Conservation (phyloP, 2,797 vertebrate genomes). For the Graptemys geographica region DNA sequence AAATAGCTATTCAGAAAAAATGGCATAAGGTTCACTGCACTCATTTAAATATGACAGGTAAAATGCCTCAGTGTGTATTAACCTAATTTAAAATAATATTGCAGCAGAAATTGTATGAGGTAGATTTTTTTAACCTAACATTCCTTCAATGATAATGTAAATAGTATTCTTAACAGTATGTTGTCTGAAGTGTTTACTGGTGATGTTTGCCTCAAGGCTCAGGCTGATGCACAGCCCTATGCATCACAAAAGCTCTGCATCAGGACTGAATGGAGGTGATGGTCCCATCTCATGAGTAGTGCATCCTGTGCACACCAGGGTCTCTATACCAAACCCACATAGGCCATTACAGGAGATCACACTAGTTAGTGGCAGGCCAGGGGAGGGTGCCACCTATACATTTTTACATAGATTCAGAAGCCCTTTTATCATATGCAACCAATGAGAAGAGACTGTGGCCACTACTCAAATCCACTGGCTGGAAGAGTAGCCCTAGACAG, state of each 20-base stretch:
- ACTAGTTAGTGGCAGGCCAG: not conserved
- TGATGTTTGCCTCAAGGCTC: not conserved
- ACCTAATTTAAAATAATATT: slow-evolving; percentile 35
- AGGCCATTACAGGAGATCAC: not conserved
- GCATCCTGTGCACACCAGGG: rapidly evolving
- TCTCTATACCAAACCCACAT: rapidly evolving
- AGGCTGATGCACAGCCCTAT: not conserved
- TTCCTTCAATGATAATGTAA: slow-evolving; percentile 6
- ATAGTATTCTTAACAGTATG: not conserved
- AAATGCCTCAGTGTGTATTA: slow-evolving; percentile 3
- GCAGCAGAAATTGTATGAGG: slow-evolving; percentile 7
- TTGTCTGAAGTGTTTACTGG: not conserved
- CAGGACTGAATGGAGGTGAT: not conserved
- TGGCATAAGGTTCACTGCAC: not conserved
- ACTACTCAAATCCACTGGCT: not conserved
- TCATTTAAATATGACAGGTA: not conserved
- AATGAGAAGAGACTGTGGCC: not conserved
- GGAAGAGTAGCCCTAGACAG: not conserved
- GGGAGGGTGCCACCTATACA: not conserved
- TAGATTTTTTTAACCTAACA: not conserved
- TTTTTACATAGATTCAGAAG: not conserved
- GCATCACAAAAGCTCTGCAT: not conserved
- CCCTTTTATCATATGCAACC: not conserved
- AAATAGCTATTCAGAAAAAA: not conserved
- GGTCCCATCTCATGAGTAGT: not conserved